Percentiles rank a stretch among this genome's conserved stretches.
phyloP scores from a whole-genome alignment of 2,797 vertebrate genomes.

The Argyrosomus regius region DNA sequence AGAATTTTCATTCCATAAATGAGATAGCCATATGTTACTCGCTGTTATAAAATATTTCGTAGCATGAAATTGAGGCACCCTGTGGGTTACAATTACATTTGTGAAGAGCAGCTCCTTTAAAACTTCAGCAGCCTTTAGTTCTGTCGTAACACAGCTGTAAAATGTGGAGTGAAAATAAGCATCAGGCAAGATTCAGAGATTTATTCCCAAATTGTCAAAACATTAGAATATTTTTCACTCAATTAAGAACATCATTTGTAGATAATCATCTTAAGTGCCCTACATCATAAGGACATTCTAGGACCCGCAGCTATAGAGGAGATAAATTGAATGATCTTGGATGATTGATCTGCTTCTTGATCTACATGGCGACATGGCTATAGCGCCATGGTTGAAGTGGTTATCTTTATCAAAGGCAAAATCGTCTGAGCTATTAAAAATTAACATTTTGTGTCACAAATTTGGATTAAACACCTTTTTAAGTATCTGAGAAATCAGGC shows the following conservation, averaged over 20 bases:
- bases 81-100: slow-evolving; percentile 17
- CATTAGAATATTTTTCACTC: background rate
- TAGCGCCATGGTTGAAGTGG: background rate
- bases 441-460: background rate
- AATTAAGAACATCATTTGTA: background rate
- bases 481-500: background rate
- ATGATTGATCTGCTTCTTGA: slow-evolving; percentile 6
- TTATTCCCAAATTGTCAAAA: slow-evolving; percentile 6
- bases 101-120: slow-evolving; percentile 18
- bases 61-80: slow-evolving; percentile 18
- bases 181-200: background rate
- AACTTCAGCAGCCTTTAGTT: background rate
- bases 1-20: slow-evolving; percentile 4
- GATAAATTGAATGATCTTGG: slow-evolving; percentile 20
- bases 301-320: background rate
- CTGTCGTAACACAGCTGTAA: background rate
- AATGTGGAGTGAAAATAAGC: background rate
- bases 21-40: slow-evolving; percentile 13
- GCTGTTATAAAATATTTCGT: slow-evolving; percentile 22
- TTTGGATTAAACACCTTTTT: background rate
- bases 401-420: background rate
- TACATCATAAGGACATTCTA: background rate
- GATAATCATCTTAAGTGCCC: slow-evolving; percentile 14
- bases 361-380: background rate
- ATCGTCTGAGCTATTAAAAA: background rate